phyloP scores from a whole-genome alignment of 2,113 vertebrate species.

The Tichodroma muraria region DNA sequence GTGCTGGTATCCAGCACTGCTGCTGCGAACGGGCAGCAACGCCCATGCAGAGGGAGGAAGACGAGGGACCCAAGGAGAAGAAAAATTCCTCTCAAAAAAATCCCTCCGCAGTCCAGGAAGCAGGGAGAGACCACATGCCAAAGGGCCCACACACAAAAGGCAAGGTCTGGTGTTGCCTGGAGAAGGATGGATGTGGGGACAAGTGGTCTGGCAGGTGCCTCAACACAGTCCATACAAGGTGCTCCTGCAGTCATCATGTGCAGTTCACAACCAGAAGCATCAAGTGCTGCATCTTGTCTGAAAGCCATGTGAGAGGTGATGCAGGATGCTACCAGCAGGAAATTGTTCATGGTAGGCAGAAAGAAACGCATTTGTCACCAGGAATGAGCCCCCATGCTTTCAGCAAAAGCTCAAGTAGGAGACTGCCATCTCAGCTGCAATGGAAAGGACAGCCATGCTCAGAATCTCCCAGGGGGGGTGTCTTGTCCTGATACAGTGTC shows the following conservation, averaged over 20 bases:
- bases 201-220: neutral
- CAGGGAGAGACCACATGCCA: rapidly evolving
- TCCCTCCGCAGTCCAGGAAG: neutral
- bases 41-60: neutral
- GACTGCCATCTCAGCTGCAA: neutral
- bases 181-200: neutral
- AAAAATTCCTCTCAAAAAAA: rapidly evolving
- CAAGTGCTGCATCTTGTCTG: neutral
- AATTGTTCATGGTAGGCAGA: neutral
- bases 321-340: neutral
- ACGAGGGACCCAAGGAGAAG: neutral
- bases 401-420: neutral
- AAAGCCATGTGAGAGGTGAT: neutral
- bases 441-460: neutral
- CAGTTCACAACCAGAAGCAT: neutral
- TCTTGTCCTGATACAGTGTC: neutral
- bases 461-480: neutral
- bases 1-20: conserved; percentile 5
- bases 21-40: neutral
- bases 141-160: neutral
- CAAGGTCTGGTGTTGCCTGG: neutral
- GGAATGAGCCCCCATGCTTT: neutral
- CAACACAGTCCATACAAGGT: rapidly evolving
- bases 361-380: neutral
- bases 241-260: rapidly evolving